Evolutionary conservation across 2,797 vertebrate genomes (phyloP).

Genomic region (Anguilla marmorata): DNA sequence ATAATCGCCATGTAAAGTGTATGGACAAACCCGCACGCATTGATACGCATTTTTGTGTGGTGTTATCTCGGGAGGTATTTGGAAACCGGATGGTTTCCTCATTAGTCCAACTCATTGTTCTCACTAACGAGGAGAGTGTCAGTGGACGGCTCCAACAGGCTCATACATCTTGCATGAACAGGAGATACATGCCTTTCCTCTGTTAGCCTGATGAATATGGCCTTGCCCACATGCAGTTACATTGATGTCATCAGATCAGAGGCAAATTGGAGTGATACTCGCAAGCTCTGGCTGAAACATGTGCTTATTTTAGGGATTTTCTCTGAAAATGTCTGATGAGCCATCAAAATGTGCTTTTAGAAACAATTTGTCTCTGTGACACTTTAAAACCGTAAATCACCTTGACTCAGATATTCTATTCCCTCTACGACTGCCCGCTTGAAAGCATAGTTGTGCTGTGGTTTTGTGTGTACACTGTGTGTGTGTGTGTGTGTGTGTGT

Average conservation of each 20-base stretch:
- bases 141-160: not conserved
- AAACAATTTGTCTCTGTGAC: not conserved
- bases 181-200: not conserved
- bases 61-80: not conserved
- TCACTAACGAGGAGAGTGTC: not conserved
- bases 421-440: not conserved
- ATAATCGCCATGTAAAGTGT: not conserved
- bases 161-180: constrained; percentile 21
- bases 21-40: not conserved
- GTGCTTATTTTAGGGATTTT: not conserved
- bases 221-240: not conserved
- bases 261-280: not conserved
- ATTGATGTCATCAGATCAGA: not conserved
- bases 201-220: not conserved
- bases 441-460: not conserved
- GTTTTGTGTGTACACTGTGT: not conserved
- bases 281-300: not conserved
- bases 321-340: constrained; percentile 1
- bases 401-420: not conserved
- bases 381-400: not conserved
- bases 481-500: not conserved
- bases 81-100: not conserved
- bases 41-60: not conserved
- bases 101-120: not conserved
- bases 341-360: not conserved